Percentiles rank a stretch among this genome's conserved stretches.
Conservation (phyloP, 2,113 vertebrate genomes). For the Sisor rabdophorus region DNA sequence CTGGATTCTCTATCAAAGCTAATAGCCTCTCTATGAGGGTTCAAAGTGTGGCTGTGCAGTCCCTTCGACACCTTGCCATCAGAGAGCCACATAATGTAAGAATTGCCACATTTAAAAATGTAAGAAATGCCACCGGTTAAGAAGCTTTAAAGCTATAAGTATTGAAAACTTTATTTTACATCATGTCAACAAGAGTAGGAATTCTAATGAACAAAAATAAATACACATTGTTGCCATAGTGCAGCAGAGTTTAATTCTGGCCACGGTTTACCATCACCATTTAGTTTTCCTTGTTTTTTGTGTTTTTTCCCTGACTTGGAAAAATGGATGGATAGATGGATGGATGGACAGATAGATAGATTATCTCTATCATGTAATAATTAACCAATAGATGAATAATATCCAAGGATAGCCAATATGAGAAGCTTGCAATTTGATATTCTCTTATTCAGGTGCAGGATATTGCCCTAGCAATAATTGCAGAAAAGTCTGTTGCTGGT, state of each 20-base stretch:
- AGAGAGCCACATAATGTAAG: conserved; percentile 75
- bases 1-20: conserved; percentile 63
- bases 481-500: conserved; percentile 58
- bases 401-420: neutral
- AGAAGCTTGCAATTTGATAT: neutral
- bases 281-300: too few species aligned
- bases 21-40: conserved; percentile 62
- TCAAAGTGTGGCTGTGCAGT: conserved; percentile 72
- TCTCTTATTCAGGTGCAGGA: conserved; percentile 73
- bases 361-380: neutral
- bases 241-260: neutral
- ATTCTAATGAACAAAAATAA: neutral
- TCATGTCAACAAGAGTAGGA: neutral
- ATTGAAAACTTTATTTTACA: neutral
- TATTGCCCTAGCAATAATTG: conserved; percentile 67
- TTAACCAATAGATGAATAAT: neutral
- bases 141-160: neutral
- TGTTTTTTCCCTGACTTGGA: too few species aligned
- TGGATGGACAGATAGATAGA: too few species aligned
- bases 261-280: neutral
- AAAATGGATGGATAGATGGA: too few species aligned
- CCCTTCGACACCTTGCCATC: conserved; percentile 72
- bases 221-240: neutral
- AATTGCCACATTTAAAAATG: neutral
- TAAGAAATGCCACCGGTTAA: too few species aligned